Conservation (phyloP, 2,113 vertebrate species). For the Equus quagga region DNA sequence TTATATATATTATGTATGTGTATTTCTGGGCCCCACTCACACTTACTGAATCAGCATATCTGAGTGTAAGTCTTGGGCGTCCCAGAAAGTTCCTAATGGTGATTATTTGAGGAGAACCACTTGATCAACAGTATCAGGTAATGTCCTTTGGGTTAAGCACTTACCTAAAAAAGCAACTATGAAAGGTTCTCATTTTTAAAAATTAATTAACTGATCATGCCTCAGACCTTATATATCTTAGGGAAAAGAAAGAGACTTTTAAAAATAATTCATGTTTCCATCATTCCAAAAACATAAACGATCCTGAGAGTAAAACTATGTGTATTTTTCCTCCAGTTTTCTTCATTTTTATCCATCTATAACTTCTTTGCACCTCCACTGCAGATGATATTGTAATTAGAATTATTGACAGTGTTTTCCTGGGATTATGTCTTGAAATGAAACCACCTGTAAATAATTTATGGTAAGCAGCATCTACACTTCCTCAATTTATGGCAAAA, state of each 20-base stretch:
- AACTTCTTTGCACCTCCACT: neutral
- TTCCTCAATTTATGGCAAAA: neutral
- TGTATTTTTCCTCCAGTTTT: rapidly evolving
- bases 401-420: neutral
- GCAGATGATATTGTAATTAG: neutral
- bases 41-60: neutral
- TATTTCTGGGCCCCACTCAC: too few species aligned
- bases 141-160: neutral
- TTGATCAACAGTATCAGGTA: rapidly evolving
- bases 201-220: rapidly evolving
- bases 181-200: neutral
- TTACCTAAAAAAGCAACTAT: rapidly evolving
- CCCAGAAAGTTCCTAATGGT: neutral
- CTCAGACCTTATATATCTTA: too few species aligned
- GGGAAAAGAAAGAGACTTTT: neutral
- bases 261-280: too few species aligned
- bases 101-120: too few species aligned
- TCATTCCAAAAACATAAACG: neutral
- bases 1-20: too few species aligned
- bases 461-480: rapidly evolving
- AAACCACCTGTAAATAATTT: neutral
- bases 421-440: rapidly evolving
- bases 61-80: rapidly evolving
- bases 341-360: neutral
- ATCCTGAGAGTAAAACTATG: rapidly evolving